Conservation (phyloP, 2,113 vertebrate genomes). For the Plestiodon gilberti region DNA sequence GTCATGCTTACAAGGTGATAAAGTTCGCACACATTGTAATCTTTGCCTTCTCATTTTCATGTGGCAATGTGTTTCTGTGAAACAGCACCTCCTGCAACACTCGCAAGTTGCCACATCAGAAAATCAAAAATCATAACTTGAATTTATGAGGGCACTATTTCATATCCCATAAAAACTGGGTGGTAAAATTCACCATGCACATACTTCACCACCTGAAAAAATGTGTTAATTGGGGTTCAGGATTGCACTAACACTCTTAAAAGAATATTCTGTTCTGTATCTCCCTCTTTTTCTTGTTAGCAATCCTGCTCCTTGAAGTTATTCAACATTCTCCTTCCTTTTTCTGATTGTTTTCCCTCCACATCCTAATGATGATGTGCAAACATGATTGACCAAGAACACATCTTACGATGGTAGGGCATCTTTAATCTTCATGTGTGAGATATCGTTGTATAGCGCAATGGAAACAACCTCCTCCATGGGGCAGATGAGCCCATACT, state of each 20-base stretch:
- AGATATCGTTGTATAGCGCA: conserved; percentile 95
- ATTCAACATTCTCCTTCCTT: background rate
- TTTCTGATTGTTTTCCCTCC: background rate
- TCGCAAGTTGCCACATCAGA: background rate
- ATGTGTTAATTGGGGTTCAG: background rate
- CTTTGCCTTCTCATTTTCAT: background rate
- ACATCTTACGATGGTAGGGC: conserved; percentile 95
- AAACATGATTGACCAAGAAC: conserved; percentile 38
- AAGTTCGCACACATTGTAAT: background rate
- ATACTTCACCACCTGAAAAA: background rate
- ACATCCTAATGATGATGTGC: conserved; percentile 12
- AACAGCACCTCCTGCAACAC: background rate
- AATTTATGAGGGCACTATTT: background rate
- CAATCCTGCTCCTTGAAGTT: background rate
- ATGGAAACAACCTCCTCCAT: conserved; percentile 97
- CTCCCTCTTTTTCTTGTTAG: background rate
- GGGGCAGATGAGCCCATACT: conserved; percentile 96
- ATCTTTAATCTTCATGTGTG: conserved; percentile 98
- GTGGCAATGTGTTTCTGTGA: background rate
- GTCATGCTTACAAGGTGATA: background rate
- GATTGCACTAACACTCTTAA: background rate
- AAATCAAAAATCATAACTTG: background rate
- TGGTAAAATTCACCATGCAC: background rate
- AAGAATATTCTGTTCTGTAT: background rate
- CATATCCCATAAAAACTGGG: too few relatives aligned